A percentile compares a stretch with the other conserved stretches of the same genome.
These are phyloP conservation scores for Boleophthalmus pectinirostris DNA, from an alignment of 2,113 vertebrate genomes.

Conservation along the genomic window DNA sequence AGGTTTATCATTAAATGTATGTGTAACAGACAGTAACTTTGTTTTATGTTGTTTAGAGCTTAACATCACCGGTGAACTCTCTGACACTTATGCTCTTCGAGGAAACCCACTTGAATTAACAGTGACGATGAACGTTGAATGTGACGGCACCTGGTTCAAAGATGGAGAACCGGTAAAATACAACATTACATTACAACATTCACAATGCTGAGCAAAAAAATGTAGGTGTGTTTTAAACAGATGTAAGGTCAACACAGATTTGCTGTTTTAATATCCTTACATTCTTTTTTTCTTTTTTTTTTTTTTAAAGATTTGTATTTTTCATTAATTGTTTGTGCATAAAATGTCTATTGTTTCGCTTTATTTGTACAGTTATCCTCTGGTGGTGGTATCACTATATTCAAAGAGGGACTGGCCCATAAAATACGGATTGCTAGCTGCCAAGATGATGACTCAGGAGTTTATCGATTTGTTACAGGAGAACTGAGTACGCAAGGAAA, in stretches of 20 bases:
- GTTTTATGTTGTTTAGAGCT: constrained; percentile 47
- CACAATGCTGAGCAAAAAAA: background rate
- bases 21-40: constrained; percentile 11
- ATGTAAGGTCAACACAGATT: too few species aligned
- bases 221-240: too few species aligned
- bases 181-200: background rate
- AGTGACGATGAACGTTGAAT: constrained; percentile 69
- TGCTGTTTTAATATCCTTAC: too few species aligned
- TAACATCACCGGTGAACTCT: constrained; percentile 72
- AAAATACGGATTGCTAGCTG: constrained; percentile 70
- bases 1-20: background rate
- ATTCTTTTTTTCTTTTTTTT: background rate
- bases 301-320: background rate
- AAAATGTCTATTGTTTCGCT: background rate
- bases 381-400: constrained; percentile 57
- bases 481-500: constrained; percentile 65
- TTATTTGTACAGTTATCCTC: constrained; percentile 66
- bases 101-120: constrained; percentile 70
- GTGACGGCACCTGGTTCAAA: constrained; percentile 80
- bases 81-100: constrained; percentile 64
- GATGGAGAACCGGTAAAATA: constrained; percentile 79
- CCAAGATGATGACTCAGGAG: constrained; percentile 72
- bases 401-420: constrained; percentile 73
- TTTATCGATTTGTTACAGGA: constrained; percentile 78
- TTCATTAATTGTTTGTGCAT: background rate